Percentiles rank a stretch among this genome's conserved stretches.
These are phyloP conservation scores for Phataginus tetradactyla DNA, from an alignment of 2,797 vertebrate genomes.

Conservation along the genomic window DNA sequence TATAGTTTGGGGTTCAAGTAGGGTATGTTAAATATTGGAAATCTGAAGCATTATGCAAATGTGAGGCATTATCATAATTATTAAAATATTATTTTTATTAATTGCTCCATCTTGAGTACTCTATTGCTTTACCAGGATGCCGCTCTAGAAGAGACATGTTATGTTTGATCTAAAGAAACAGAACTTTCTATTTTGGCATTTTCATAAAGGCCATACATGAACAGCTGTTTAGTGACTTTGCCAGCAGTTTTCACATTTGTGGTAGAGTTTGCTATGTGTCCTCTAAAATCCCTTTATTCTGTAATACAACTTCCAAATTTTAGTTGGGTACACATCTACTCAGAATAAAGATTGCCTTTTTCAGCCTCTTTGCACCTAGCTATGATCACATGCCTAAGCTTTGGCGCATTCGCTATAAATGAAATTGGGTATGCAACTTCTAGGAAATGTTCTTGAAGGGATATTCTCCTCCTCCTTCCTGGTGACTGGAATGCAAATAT, in stretches of 20 bases:
- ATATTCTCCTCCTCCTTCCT: neutral
- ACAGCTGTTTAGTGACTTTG: neutral
- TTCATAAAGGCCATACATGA: neutral
- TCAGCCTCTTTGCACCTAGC: neutral
- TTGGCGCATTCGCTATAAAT: neutral
- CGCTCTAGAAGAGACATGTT: neutral
- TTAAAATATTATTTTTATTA: neutral
- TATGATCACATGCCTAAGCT: neutral
- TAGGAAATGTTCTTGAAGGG: neutral
- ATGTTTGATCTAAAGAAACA: neutral
- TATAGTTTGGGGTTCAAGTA: neutral
- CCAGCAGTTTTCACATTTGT: neutral
- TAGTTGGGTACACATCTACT: neutral
- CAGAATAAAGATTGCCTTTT: neutral
- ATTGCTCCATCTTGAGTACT: neutral
- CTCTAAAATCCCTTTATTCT: neutral
- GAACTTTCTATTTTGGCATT: neutral
- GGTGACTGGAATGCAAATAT: neutral
- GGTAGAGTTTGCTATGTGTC: neutral
- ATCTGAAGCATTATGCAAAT: conserved; percentile 31
- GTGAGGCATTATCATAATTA: neutral
- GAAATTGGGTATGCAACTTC: neutral
- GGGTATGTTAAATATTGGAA: conserved; percentile 18
- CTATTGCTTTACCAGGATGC: neutral
- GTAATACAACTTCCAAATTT: neutral